A percentile compares a stretch with the other conserved stretches of the same genome.
Conservation (phyloP, 2,113 vertebrate species). For the Bubo bubo region DNA sequence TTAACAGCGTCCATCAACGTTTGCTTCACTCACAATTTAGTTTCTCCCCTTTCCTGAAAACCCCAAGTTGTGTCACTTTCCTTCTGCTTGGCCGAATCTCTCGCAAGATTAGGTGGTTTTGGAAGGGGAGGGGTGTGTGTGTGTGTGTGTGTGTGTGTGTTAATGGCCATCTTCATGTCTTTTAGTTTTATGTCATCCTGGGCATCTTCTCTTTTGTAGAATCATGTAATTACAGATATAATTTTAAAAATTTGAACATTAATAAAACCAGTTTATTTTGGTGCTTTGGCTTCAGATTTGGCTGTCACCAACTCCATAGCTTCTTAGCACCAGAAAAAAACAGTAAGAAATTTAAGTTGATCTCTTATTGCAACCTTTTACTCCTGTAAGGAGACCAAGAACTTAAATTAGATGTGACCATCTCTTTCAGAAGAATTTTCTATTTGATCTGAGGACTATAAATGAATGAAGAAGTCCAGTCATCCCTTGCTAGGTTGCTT, state of each 20-base stretch:
- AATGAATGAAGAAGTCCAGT: background rate
- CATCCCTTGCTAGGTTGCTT: background rate
- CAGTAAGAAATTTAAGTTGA: background rate
- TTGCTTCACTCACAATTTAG: background rate
- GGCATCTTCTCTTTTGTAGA: background rate
- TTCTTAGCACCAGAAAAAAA: background rate
- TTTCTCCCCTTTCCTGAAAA: background rate
- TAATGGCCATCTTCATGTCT: background rate
- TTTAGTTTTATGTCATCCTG: background rate
- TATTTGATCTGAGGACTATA: background rate
- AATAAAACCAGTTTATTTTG: background rate
- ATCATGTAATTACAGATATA: background rate
- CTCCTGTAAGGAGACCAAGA: background rate
- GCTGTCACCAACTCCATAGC: background rate
- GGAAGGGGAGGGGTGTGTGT: background rate
- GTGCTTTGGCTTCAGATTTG: background rate
- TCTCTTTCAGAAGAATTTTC: background rate
- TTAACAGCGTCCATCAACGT: rapidly evolving
- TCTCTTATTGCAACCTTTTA: background rate
- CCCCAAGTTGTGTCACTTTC: background rate
- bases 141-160: background rate
- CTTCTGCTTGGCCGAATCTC: background rate
- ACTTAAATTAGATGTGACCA: background rate
- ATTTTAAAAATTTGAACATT: background rate
- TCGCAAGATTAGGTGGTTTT: background rate